Conservation (phyloP, 2,113 vertebrate species). For the Panurus biarmicus region DNA sequence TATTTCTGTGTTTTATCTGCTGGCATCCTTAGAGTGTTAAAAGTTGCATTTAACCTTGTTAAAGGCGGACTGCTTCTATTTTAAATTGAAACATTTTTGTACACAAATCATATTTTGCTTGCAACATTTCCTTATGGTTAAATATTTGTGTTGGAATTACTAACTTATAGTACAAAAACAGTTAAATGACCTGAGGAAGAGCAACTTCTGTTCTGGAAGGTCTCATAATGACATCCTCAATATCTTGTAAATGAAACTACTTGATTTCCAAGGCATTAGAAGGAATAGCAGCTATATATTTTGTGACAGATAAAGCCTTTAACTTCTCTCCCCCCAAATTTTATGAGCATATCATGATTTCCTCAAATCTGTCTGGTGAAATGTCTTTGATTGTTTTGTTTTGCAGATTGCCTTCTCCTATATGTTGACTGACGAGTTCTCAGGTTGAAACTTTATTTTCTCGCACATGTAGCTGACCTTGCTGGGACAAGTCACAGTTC, state of each 20-base stretch:
- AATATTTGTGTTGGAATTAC: slow-evolving; percentile 18
- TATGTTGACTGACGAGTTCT: not conserved
- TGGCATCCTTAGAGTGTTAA: not conserved
- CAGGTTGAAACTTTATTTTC: not conserved
- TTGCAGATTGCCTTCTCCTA: not conserved
- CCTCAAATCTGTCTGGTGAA: not conserved
- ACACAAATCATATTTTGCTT: not conserved
- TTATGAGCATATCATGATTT: not conserved
- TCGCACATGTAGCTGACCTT: not conserved
- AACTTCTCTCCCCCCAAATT: not conserved
- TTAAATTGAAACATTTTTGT: not conserved
- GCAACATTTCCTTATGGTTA: not conserved
- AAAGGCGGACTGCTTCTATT: not conserved
- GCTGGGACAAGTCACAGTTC: not conserved
- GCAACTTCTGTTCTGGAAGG: not conserved
- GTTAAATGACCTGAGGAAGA: not conserved
- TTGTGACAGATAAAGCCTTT: not conserved
- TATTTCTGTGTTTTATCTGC: slow-evolving; percentile 18
- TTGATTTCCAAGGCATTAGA: not conserved
- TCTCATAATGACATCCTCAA: not conserved
- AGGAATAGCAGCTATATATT: not conserved
- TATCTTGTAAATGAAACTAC: not conserved
- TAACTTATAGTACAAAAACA: not conserved
- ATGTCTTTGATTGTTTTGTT: not conserved
- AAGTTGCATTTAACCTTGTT: slow-evolving; percentile 40